These are phyloP conservation scores for Syrista parreyssii DNA, from an alignment of 2,888 invertebrate species.

Conservation along the genomic window DNA sequence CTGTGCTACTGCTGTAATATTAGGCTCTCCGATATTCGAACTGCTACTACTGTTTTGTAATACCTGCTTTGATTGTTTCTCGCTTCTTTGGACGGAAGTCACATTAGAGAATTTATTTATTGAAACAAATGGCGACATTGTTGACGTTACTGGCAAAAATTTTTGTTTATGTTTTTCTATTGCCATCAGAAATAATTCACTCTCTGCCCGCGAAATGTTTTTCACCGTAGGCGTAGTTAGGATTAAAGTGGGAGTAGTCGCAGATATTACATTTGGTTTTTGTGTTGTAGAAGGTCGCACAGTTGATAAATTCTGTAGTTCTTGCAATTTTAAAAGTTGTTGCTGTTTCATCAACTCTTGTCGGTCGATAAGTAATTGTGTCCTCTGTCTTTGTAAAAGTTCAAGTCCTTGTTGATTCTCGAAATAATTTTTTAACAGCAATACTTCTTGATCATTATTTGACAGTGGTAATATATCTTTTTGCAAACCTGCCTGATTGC, in stretches of 20 bases:
- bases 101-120: constrained; percentile 16
- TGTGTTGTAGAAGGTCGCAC: constrained; percentile 26
- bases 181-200: constrained; percentile 59
- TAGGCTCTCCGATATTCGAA: constrained; percentile 24
- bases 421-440: constrained; percentile 70
- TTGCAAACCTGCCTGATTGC: constrained; percentile 28
- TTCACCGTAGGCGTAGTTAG: constrained; percentile 54
- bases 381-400: constrained; percentile 76
- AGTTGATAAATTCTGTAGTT: constrained; percentile 73
- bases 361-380: constrained; percentile 82
- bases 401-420: constrained; percentile 75
- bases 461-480: constrained; percentile 60
- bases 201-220: constrained; percentile 57
- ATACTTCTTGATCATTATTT: constrained; percentile 68
- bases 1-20: neutral
- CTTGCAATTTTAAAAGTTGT: constrained; percentile 80
- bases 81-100: constrained; percentile 19
- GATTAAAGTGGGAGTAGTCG: constrained; percentile 46
- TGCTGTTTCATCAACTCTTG: constrained; percentile 83
- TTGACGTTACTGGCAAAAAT: constrained; percentile 42
- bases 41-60: neutral
- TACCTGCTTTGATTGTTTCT: neutral
- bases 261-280: constrained; percentile 57
- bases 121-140: constrained; percentile 14
- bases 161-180: constrained; percentile 62